phyloP scores from a whole-genome alignment of 2,113 vertebrate genomes.

The Mormoops blainvillei region DNA sequence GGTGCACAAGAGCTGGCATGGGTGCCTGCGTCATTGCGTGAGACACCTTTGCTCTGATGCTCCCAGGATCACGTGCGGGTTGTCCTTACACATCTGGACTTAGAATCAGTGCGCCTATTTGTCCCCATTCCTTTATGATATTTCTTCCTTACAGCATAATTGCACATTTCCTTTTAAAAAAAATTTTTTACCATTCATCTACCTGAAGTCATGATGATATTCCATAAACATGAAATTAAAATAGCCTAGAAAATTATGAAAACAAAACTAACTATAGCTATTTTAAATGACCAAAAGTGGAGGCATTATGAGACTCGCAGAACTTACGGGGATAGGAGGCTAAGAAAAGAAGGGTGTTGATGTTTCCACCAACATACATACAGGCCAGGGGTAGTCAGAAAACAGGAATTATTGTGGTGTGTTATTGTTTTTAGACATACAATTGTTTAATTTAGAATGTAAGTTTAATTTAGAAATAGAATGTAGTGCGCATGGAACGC shows the following conservation, averaged over 20 bases:
- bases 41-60: neutral
- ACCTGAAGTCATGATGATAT: neutral
- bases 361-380: slow-evolving; percentile 12
- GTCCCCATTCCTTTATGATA: neutral
- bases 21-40: neutral
- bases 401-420: neutral
- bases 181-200: neutral
- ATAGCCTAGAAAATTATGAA: neutral
- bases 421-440: neutral
- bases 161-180: neutral
- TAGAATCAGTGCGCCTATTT: neutral
- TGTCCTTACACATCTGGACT: neutral
- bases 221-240: neutral
- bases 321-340: neutral
- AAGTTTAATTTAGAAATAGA: neutral
- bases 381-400: neutral
- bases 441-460: slow-evolving; percentile 29
- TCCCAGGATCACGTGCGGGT: neutral
- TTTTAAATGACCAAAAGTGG: neutral
- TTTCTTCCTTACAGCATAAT: neutral
- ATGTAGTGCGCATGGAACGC: slow-evolving; percentile 9
- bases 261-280: neutral
- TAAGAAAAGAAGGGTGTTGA: neutral
- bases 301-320: neutral
- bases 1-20: neutral